These are phyloP conservation scores for Linurgus olivaceus DNA, from an alignment of 2,797 vertebrate genomes.

Conservation along the genomic window DNA sequence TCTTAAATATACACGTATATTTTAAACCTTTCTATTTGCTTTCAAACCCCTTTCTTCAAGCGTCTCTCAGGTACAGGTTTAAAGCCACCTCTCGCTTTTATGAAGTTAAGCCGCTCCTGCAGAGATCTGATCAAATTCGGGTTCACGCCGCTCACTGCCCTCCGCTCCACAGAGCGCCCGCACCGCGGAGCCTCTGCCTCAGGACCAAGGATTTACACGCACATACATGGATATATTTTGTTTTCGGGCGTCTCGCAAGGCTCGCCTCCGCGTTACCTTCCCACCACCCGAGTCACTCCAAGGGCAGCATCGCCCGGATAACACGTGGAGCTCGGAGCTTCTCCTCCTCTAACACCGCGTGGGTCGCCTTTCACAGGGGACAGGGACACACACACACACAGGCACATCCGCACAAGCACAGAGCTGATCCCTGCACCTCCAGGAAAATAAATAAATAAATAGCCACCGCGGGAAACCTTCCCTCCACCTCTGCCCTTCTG, in stretches of 20 bases:
- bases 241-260: background rate
- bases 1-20: background rate
- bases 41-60: background rate
- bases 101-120: background rate
- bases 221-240: accelerated
- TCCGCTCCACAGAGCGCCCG: background rate
- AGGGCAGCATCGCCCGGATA: conserved; percentile 19
- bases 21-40: background rate
- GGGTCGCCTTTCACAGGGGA: conserved; percentile 19
- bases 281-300: background rate
- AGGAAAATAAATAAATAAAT: background rate
- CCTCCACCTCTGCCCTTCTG: conserved; percentile 3
- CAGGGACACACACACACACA: background rate
- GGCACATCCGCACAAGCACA: background rate
- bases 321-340: background rate
- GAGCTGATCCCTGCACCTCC: background rate
- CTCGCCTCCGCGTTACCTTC: background rate
- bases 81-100: background rate
- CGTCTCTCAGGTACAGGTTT: background rate
- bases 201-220: background rate
- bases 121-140: background rate
- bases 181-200: background rate
- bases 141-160: background rate
- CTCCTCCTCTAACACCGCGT: conserved; percentile 8
- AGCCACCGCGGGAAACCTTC: background rate